phyloP scores from a whole-genome alignment of 2,113 vertebrate genomes.

The Antigone vipio region DNA sequence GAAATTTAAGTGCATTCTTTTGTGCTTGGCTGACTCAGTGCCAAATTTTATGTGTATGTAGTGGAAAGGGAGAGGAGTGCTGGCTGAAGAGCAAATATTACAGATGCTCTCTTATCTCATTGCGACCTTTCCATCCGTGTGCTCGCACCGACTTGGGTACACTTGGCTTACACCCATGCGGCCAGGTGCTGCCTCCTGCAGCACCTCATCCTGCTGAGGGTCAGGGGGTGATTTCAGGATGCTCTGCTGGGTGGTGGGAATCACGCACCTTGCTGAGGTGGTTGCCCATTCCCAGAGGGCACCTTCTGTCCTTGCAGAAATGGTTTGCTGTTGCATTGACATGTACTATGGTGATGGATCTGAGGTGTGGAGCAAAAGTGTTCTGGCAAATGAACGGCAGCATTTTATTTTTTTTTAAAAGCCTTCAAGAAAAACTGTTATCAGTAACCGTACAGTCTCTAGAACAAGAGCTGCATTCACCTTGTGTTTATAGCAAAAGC shows the following conservation, averaged over 20 bases:
- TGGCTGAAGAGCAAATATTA: neutral
- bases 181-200: accelerated
- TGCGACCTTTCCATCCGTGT: neutral
- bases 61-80: neutral
- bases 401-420: neutral
- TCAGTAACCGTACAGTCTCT: accelerated
- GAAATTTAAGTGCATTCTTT: neutral
- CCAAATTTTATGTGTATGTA: neutral
- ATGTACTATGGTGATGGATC: neutral
- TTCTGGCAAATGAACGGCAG: neutral
- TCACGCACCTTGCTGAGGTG: accelerated
- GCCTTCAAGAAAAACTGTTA: neutral
- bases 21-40: neutral
- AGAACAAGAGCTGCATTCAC: slow-evolving; percentile 3
- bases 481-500: neutral
- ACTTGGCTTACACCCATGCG: accelerated
- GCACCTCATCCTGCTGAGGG: neutral
- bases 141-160: accelerated
- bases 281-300: neutral
- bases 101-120: neutral
- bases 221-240: neutral
- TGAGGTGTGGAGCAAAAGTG: accelerated
- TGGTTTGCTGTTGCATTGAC: neutral
- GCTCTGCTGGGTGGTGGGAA: neutral
- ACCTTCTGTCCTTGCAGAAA: neutral